Evolutionary conservation across 2,113 vertebrate genomes (phyloP).

Genomic region (Ameiurus melas): DNA sequence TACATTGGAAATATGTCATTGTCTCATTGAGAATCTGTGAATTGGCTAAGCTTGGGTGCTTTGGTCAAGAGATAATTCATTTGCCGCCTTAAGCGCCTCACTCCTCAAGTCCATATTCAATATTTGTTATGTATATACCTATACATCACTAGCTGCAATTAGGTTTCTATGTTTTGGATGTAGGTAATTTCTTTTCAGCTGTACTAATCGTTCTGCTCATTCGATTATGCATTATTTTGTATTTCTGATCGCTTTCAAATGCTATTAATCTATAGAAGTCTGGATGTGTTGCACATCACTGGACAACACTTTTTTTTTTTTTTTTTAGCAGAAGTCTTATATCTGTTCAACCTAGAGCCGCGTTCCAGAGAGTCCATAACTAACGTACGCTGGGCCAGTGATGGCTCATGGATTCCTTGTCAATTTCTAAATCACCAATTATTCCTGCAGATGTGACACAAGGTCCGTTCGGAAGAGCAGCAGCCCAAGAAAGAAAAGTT

Average conservation of each 20-base stretch:
- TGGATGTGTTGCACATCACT: not conserved
- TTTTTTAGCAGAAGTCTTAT: not conserved
- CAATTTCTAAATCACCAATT: constrained; percentile 38
- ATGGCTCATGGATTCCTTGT: constrained; percentile 7
- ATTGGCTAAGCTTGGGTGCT: constrained; percentile 12
- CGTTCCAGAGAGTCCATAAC: constrained; percentile 27
- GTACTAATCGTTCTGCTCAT: not conserved
- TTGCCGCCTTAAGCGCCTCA: constrained; percentile 5
- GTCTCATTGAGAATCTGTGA: constrained; percentile 27
- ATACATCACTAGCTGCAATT: too few relatives aligned
- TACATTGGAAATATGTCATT: constrained; percentile 14
- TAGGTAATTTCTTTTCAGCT: constrained; percentile 17
- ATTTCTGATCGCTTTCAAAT: not conserved
- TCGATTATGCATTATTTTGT: not conserved
- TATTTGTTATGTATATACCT: constrained; percentile 1
- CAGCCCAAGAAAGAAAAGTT: constrained; percentile 12
- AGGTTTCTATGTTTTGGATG: not conserved
- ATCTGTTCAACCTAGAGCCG: not conserved
- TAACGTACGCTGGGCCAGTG: not conserved
- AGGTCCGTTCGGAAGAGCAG: constrained; percentile 15
- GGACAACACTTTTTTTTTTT: not conserved
- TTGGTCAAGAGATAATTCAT: constrained; percentile 17
- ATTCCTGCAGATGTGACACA: constrained; percentile 10
- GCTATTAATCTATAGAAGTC: not conserved
- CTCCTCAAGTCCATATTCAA: constrained; percentile 20